Percentiles rank a stretch among this genome's conserved stretches.
These are phyloP conservation scores for Trissoscelio sp. DNA, from an alignment of 2,888 invertebrate genomes.

Conservation along the genomic window DNA sequence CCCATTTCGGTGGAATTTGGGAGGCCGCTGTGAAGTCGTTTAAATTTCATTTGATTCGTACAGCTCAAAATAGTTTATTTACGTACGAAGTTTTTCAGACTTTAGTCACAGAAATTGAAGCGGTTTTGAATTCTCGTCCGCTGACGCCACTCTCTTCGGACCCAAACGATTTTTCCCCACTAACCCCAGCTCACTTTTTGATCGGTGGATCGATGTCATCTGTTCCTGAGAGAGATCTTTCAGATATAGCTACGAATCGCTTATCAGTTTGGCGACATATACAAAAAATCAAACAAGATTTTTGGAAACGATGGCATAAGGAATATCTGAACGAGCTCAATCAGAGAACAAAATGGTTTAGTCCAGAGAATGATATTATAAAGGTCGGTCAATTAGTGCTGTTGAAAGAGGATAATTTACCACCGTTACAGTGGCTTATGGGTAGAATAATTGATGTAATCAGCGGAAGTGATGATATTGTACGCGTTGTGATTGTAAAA, in stretches of 20 bases:
- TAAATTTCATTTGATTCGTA: too few species aligned
- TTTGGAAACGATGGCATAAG: not conserved
- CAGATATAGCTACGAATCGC: not conserved
- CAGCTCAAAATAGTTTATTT: too few species aligned
- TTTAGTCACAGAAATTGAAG: not conserved
- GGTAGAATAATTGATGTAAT: not conserved
- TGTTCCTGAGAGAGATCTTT: not conserved
- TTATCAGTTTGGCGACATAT: not conserved
- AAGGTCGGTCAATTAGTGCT: too few species aligned
- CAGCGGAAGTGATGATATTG: not conserved
- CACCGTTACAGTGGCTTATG: not conserved
- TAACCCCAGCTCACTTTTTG: not conserved
- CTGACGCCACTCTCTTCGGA: slow-evolving; percentile 1
- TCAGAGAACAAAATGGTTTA: not conserved
- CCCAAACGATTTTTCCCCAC: not conserved
- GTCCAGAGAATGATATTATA: not conserved
- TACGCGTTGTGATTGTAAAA: not conserved
- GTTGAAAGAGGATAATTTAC: not conserved
- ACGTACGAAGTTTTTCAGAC: slow-evolving; percentile 4
- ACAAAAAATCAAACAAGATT: not conserved
- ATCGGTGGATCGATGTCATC: not conserved
- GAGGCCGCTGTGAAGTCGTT: too few species aligned
- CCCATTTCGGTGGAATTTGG: too few species aligned
- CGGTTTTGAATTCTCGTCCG: not conserved
- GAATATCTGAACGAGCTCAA: not conserved